phyloP scores from a whole-genome alignment of 92 coral and sea anemone genomes.

The Palythoa caribaeorum region DNA sequence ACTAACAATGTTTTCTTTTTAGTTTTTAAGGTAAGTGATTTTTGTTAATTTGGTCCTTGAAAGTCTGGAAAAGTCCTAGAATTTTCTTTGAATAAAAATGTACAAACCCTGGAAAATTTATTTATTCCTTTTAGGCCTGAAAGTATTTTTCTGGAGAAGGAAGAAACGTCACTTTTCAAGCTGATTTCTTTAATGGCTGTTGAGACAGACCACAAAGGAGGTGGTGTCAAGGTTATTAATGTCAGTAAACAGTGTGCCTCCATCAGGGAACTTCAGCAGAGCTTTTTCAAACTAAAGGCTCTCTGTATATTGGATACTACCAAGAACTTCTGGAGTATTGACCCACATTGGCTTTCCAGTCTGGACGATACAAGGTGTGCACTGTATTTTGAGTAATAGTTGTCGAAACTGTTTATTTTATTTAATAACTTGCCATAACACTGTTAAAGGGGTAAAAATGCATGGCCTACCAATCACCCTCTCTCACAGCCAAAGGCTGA shows the following conservation, averaged over 20 bases:
- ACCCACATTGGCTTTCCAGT: conserved; percentile 91
- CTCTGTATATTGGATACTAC: conserved; percentile 91
- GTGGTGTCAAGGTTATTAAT: conserved; percentile 83
- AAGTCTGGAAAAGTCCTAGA: too few relatives aligned
- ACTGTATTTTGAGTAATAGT: not conserved
- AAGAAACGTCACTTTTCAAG: conserved; percentile 85
- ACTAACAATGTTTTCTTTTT: too few relatives aligned
- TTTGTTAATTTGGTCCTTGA: too few relatives aligned
- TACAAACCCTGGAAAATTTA: not conserved
- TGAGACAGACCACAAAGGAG: conserved; percentile 82
- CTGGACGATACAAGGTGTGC: conserved; percentile 85
- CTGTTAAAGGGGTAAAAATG: too few relatives aligned
- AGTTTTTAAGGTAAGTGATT: too few relatives aligned
- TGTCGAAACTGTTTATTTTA: not conserved
- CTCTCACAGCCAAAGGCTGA: too few relatives aligned
- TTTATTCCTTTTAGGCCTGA: conserved; percentile 78
- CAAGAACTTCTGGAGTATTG: conserved; percentile 90
- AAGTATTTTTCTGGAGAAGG: conserved; percentile 91
- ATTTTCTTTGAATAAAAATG: too few relatives aligned
- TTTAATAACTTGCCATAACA: too few relatives aligned
- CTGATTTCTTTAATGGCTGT: conserved; percentile 84
- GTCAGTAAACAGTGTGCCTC: conserved; percentile 82
- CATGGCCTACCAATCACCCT: too few relatives aligned
- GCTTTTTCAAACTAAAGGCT: conserved; percentile 79
- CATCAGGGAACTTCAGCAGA: conserved; percentile 75